Percentiles rank a stretch among this genome's conserved stretches.
Conservation (phyloP, 2,888 invertebrate genomes). For the Formica aserva region DNA sequence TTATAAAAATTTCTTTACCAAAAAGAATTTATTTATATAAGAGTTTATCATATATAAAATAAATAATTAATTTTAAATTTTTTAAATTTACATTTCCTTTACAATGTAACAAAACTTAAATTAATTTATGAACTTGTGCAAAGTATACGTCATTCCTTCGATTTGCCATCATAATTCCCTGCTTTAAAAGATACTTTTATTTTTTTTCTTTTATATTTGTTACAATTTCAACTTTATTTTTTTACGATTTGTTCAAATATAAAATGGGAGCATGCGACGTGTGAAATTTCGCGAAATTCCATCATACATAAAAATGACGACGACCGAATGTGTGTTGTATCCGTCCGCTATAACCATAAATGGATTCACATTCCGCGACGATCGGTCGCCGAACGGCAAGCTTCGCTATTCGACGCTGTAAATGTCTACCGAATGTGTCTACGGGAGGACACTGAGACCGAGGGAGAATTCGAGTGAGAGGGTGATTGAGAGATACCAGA, state of each 20-base stretch:
- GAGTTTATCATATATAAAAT: neutral
- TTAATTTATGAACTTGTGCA: neutral
- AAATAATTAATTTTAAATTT: slow-evolving; percentile 3
- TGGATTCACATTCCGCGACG: neutral
- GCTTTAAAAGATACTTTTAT: neutral
- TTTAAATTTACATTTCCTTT: neutral
- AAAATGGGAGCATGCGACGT: neutral
- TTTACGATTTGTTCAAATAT: neutral
- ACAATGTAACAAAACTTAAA: neutral
- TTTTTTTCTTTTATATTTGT: neutral
- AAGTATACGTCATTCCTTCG: neutral
- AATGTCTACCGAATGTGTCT: slow-evolving; percentile 15
- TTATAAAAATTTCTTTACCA: neutral
- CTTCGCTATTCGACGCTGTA: slow-evolving; percentile 19
- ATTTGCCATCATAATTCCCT: neutral
- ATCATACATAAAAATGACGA: neutral
- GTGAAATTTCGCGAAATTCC: neutral
- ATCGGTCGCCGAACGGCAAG: neutral
- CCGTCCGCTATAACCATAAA: neutral
- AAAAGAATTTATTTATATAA: neutral
- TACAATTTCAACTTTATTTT: neutral
- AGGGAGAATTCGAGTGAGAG: slow-evolving; percentile 33
- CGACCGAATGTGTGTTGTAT: neutral
- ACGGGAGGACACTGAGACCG: slow-evolving; percentile 46
- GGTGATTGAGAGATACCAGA: slow-evolving; percentile 53